A percentile compares a stretch with the other conserved stretches of the same genome.
Conservation (phyloP, 2,113 vertebrate species). For the Caretta caretta region DNA sequence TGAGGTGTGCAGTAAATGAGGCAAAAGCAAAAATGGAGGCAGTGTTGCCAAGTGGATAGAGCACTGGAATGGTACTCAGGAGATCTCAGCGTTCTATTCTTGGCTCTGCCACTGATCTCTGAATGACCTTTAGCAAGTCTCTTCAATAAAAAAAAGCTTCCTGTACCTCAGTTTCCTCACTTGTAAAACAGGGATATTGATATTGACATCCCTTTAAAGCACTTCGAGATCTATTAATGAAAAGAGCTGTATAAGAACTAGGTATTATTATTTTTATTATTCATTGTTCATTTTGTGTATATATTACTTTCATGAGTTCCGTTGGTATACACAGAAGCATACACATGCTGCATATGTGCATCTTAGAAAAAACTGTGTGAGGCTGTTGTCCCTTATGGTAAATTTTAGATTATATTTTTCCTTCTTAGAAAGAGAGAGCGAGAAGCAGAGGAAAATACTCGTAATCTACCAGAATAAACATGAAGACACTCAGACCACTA, state of each 20-base stretch:
- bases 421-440: not conserved
- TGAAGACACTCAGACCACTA: not conserved
- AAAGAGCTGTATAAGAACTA: too few relatives aligned
- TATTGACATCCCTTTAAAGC: too few relatives aligned
- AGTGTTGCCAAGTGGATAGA: too few relatives aligned
- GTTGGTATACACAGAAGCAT: not conserved
- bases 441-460: not conserved
- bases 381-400: not conserved
- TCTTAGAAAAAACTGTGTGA: not conserved
- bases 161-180: too few relatives aligned
- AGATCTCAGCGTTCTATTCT: too few relatives aligned
- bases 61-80: too few relatives aligned
- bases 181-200: too few relatives aligned
- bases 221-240: too few relatives aligned
- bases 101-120: too few relatives aligned
- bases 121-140: too few relatives aligned
- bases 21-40: not conserved
- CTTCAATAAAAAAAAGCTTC: too few relatives aligned
- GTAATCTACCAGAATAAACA: not conserved
- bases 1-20: slow-evolving; percentile 27
- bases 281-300: slow-evolving; percentile 20
- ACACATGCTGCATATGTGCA: not conserved
- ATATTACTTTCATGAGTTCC: slow-evolving; percentile 29
- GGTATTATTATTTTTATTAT: not conserved
- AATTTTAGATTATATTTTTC: not conserved